Conservation (phyloP, 2,797 vertebrate species). For the Anguilla megastoma region DNA sequence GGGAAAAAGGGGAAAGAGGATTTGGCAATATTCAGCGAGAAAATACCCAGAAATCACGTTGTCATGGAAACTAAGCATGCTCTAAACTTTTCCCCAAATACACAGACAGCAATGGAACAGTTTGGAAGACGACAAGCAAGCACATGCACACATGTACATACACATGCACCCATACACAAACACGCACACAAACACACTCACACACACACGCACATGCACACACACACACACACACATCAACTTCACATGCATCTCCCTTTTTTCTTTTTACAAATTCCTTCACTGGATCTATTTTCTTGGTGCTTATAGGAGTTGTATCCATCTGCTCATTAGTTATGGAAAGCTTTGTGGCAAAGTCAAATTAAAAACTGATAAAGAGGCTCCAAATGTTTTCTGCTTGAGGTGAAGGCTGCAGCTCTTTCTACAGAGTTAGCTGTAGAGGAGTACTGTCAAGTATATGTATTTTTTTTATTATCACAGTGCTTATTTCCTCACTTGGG, state of each 20-base stretch:
- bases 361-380: slow-evolving; percentile 47
- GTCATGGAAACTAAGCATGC: slow-evolving; percentile 71
- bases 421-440: slow-evolving; percentile 36
- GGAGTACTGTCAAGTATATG: slow-evolving; percentile 28
- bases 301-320: slow-evolving; percentile 46
- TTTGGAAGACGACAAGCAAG: slow-evolving; percentile 29
- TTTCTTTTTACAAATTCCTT: slow-evolving; percentile 29
- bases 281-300: slow-evolving; percentile 38
- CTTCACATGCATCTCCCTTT: slow-evolving; percentile 22
- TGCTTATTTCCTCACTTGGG: slow-evolving; percentile 39
- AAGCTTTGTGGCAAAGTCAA: slow-evolving; percentile 38
- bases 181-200: background rate
- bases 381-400: slow-evolving; percentile 41
- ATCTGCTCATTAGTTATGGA: slow-evolving; percentile 51
- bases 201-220: background rate
- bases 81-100: slow-evolving; percentile 55
- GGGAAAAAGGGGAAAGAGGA: slow-evolving; percentile 59
- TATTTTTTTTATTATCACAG: slow-evolving; percentile 44
- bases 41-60: slow-evolving; percentile 67
- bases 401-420: slow-evolving; percentile 40
- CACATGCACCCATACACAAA: background rate
- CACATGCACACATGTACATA: background rate
- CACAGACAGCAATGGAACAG: slow-evolving; percentile 50
- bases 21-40: slow-evolving; percentile 68
- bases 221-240: background rate